Evolutionary conservation across 2,113 vertebrate genomes (phyloP).

Genomic region (Phyllostomus discolor): DNA sequence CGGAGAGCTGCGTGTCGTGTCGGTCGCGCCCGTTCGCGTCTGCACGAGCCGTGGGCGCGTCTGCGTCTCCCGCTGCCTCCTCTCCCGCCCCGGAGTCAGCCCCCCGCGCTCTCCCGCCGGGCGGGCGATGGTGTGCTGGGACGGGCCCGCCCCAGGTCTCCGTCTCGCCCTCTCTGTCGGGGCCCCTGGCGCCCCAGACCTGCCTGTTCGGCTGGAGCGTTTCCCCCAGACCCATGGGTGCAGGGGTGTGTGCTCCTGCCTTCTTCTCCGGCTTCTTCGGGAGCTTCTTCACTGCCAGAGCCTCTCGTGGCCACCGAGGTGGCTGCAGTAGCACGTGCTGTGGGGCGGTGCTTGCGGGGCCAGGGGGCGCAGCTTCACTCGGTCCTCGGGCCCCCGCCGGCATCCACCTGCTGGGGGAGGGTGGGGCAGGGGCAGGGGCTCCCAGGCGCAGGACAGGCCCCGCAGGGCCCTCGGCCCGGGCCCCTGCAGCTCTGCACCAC

Average conservation of each 20-base stretch:
- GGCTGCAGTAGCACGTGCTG: not conserved
- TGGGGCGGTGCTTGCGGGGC: not conserved
- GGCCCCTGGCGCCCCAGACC: not conserved
- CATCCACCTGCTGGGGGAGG: not conserved
- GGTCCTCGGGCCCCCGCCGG: not conserved
- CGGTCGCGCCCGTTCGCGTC: too few relatives aligned
- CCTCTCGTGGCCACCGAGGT: not conserved
- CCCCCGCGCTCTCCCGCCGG: not conserved
- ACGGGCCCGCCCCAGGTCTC: not conserved
- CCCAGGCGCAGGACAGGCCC: not conserved
- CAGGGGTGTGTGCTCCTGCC: not conserved
- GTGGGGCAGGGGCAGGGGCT: not conserved
- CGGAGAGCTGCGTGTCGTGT: not conserved
- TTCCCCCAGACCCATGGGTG: not conserved
- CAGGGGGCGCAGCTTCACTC: not conserved
- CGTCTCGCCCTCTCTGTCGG: not conserved
- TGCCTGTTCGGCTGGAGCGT: not conserved
- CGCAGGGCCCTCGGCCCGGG: not conserved
- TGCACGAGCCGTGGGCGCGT: rapidly evolving
- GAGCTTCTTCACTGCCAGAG: not conserved
- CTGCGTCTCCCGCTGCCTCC: not conserved
- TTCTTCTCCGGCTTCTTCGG: not conserved
- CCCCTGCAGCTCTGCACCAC: not conserved
- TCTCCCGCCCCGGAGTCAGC: not conserved
- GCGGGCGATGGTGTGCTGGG: too few relatives aligned